These are phyloP conservation scores for Dascillus cervinus DNA, from an alignment of 2,888 invertebrate species.

Conservation along the genomic window DNA sequence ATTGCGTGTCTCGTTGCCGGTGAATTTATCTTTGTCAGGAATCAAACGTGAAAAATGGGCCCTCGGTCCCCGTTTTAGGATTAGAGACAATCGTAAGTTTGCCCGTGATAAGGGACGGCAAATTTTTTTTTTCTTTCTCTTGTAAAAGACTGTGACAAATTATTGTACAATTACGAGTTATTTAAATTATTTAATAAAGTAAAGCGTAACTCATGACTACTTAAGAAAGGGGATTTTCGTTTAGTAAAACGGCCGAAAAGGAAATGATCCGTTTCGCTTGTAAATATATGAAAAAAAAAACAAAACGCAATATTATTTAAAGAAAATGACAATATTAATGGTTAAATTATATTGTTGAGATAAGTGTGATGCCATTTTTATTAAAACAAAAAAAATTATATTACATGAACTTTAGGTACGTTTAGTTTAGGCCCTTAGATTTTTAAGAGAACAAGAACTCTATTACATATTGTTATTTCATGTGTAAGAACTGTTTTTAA, in stretches of 20 bases:
- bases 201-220: conserved; percentile 7
- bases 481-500: conserved; percentile 29
- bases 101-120: no score
- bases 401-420: conserved; percentile 1
- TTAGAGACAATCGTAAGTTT: no score
- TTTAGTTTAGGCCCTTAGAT: neutral
- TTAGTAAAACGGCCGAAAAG: conserved; percentile 20
- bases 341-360: conserved; percentile 14
- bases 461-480: conserved; percentile 28
- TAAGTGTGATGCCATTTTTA: conserved; percentile 19
- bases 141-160: conserved; percentile 24
- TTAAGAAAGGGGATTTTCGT: conserved; percentile 12
- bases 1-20: no score
- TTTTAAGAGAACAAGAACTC: neutral
- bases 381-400: conserved; percentile 4
- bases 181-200: conserved; percentile 16
- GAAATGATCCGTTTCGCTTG: conserved; percentile 16
- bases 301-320: conserved; percentile 26
- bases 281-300: conserved; percentile 14
- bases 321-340: conserved; percentile 25
- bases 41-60: no score
- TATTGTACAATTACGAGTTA: conserved; percentile 20
- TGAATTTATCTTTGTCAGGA: no score
- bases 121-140: no score
- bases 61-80: no score